Percentiles rank a stretch among this genome's conserved stretches.
These are phyloP conservation scores for Scaptomyza parva DNA, from an alignment of 2,888 invertebrate species.

Conservation along the genomic window DNA sequence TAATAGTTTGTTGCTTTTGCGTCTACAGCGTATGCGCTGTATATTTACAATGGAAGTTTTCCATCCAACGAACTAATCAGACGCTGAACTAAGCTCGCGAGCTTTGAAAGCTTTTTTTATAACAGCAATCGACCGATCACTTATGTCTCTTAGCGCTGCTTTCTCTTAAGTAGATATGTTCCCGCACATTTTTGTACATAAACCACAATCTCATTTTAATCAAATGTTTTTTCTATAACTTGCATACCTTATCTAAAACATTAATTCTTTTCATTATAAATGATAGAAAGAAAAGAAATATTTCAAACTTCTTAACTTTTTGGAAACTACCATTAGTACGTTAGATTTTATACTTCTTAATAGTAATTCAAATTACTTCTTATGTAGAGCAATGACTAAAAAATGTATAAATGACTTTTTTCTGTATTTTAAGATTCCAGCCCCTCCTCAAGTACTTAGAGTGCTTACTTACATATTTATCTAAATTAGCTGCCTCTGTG, in stretches of 20 bases:
- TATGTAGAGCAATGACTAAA: too few species aligned
- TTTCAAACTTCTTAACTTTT: slow-evolving; percentile 17
- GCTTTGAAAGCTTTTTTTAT: slow-evolving; percentile 40
- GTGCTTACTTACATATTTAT: slow-evolving; percentile 17
- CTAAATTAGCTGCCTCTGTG: slow-evolving; percentile 18
- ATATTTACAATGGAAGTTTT: slow-evolving; percentile 57
- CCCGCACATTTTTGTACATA: not conserved
- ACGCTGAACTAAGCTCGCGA: slow-evolving; percentile 10
- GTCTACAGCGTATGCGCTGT: slow-evolving; percentile 6
- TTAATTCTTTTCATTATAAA: not conserved
- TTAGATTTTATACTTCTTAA: not conserved
- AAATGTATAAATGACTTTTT: slow-evolving; percentile 9
- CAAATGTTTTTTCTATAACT: too few species aligned
- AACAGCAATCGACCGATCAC: slow-evolving; percentile 8
- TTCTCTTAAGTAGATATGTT: not conserved
- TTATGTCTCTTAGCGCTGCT: slow-evolving; percentile 19
- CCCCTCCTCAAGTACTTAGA: slow-evolving; percentile 12
- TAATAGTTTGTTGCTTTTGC: slow-evolving; percentile 5
- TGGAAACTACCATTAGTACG: not conserved
- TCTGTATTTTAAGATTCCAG: slow-evolving; percentile 8
- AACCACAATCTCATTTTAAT: slow-evolving; percentile 17
- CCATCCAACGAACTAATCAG: slow-evolving; percentile 53
- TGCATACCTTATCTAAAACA: too few species aligned
- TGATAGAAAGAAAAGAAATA: not conserved
- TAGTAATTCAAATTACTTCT: too few species aligned